Evolutionary conservation across 2,113 vertebrate species (phyloP).

Genomic region (Macaca mulatta): DNA sequence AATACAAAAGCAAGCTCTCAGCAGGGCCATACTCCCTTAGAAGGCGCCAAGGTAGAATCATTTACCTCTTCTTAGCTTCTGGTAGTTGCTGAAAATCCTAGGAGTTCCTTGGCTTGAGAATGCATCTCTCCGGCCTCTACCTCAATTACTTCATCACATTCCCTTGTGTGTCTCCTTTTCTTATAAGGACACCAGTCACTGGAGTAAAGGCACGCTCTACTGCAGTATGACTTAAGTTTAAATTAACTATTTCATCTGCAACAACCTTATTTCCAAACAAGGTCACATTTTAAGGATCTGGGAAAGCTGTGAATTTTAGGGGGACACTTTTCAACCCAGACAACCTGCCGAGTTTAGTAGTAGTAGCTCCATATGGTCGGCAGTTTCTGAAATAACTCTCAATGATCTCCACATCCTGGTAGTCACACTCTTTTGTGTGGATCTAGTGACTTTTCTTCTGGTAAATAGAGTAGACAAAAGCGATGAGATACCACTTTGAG

Average conservation of each 20-base stretch:
- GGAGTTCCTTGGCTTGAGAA: neutral
- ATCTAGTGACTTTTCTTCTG: slow-evolving; percentile 1
- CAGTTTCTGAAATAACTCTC: too few relatives aligned
- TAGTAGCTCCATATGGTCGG: neutral
- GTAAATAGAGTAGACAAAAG: neutral
- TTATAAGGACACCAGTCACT: neutral
- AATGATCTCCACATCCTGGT: too few relatives aligned
- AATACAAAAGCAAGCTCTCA: neutral
- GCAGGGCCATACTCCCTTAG: neutral
- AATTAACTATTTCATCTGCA: neutral
- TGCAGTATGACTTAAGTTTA: neutral
- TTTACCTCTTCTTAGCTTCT: neutral
- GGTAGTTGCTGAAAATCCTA: neutral
- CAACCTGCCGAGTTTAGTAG: neutral
- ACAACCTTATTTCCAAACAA: too few relatives aligned
- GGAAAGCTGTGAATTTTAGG: neutral
- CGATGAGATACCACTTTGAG: neutral
- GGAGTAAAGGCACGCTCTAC: neutral
- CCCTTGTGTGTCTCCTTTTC: neutral
- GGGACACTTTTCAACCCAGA: neutral
- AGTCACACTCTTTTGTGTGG: neutral
- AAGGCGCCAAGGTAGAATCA: neutral
- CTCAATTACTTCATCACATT: neutral
- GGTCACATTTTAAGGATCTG: too few relatives aligned
- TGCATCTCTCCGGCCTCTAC: neutral